Conservation (phyloP, 2,888 invertebrate species). For the Lacanobia wlatinum region DNA sequence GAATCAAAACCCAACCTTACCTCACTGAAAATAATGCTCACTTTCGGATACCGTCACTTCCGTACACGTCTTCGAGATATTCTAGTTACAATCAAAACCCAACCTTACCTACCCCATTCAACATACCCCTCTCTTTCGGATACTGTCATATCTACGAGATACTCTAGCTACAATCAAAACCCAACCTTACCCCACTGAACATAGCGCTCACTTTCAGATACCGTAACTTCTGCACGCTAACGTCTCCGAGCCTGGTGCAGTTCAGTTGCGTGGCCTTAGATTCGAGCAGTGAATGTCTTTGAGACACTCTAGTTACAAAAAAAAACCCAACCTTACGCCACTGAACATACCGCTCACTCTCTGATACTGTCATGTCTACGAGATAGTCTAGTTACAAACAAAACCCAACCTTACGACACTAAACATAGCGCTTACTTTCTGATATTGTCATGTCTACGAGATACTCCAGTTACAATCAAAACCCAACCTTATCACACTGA, state of each 20-base stretch:
- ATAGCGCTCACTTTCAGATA: conserved; percentile 90
- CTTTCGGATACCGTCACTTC: no score
- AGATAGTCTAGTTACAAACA: no score
- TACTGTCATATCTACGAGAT: no score
- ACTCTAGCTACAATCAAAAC: no score
- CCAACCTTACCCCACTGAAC: conserved; percentile 20
- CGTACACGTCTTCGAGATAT: no score
- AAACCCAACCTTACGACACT: conserved; percentile 30
- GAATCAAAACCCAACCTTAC: no score
- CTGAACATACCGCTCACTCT: no score
- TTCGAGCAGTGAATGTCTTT: conserved; percentile 96
- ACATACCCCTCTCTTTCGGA: no score
- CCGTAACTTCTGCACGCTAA: conserved; percentile 99
- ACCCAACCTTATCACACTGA: conserved; percentile 25
- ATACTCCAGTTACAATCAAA: background rate
- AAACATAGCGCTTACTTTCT: background rate
- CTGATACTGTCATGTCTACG: no score
- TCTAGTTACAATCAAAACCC: background rate
- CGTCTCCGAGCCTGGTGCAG: conserved; percentile 97
- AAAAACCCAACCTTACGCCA: conserved; percentile 20
- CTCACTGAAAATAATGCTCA: no score
- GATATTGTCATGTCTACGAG: no score
- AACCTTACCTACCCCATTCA: conserved; percentile 12
- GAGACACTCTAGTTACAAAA: conserved; percentile 94
- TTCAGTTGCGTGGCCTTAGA: conserved; percentile 97